Evolutionary conservation across 2,888 invertebrate species (phyloP).

Genomic region (Eristalis arbustorum): DNA sequence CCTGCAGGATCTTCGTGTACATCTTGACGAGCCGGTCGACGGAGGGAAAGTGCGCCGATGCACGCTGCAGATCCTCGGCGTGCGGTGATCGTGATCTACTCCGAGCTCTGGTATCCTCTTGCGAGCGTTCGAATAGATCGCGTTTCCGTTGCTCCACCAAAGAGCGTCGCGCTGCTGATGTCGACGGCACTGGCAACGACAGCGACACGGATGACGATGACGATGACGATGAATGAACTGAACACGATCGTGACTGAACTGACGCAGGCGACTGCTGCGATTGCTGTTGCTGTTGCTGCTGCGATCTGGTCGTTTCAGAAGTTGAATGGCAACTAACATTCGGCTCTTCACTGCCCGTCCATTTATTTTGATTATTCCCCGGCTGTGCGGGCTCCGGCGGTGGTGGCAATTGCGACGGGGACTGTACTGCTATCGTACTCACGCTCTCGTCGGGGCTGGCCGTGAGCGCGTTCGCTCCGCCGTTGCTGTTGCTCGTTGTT

Average conservation of each 20-base stretch:
- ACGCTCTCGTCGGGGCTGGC: neutral
- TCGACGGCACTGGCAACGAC: conserved; percentile 40
- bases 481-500: neutral
- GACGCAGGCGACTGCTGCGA: neutral
- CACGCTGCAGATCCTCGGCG: conserved; percentile 16
- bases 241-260: conserved; percentile 27
- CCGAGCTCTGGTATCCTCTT: conserved; percentile 63
- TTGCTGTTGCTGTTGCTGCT: neutral
- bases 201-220: neutral
- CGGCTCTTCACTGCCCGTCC: conserved; percentile 58
- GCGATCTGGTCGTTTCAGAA: conserved; percentile 71
- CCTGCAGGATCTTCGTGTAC: conserved; percentile 71
- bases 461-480: neutral
- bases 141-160: conserved; percentile 48
- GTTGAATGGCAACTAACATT: conserved; percentile 72
- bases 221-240: conserved; percentile 11
- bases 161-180: conserved; percentile 8
- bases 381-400: conserved; percentile 8
- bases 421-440: conserved; percentile 33
- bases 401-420: conserved; percentile 28
- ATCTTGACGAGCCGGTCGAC: conserved; percentile 72
- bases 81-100: conserved; percentile 42
- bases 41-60: conserved; percentile 67
- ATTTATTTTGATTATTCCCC: conserved; percentile 71
- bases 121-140: conserved; percentile 52